Evolutionary conservation across 2,113 vertebrate genomes (phyloP).

Genomic region (Tetraodon nigroviridis): DNA sequence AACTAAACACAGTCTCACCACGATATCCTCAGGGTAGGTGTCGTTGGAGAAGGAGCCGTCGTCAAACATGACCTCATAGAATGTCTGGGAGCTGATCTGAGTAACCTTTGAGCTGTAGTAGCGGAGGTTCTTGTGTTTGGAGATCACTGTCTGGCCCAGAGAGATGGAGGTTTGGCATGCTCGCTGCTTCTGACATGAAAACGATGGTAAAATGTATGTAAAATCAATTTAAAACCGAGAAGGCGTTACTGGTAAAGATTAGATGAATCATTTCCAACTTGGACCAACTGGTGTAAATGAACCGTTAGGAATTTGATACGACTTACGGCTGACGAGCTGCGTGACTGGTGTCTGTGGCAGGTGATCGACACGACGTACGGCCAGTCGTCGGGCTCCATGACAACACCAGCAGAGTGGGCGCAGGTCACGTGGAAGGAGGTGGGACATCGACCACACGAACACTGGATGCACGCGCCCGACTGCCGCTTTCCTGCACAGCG

Average conservation of each 20-base stretch:
- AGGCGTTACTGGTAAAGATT: background rate
- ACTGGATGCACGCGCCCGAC: conserved; percentile 91
- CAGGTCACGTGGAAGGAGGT: conserved; percentile 96
- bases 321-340: conserved; percentile 82
- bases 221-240: background rate
- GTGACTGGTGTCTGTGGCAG: conserved; percentile 87
- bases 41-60: conserved; percentile 95
- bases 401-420: conserved; percentile 88
- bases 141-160: conserved; percentile 90
- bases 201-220: too few relatives aligned
- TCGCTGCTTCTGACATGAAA: conserved; percentile 75
- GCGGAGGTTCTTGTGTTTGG: conserved; percentile 90
- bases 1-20: conserved; percentile 78
- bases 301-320: background rate
- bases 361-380: conserved; percentile 91
- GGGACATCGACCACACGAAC: conserved; percentile 88
- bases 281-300: too few relatives aligned
- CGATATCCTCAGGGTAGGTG: conserved; percentile 94
- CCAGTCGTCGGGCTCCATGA: conserved; percentile 93
- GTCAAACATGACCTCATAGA: conserved; percentile 95
- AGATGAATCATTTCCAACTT: too few relatives aligned
- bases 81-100: conserved; percentile 84
- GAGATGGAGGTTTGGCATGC: conserved; percentile 74
- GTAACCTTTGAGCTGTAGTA: conserved; percentile 92
- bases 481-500: conserved; percentile 77